These are phyloP conservation scores for Pipistrellus nathusii DNA, from an alignment of 2,797 vertebrate genomes.

Conservation along the genomic window DNA sequence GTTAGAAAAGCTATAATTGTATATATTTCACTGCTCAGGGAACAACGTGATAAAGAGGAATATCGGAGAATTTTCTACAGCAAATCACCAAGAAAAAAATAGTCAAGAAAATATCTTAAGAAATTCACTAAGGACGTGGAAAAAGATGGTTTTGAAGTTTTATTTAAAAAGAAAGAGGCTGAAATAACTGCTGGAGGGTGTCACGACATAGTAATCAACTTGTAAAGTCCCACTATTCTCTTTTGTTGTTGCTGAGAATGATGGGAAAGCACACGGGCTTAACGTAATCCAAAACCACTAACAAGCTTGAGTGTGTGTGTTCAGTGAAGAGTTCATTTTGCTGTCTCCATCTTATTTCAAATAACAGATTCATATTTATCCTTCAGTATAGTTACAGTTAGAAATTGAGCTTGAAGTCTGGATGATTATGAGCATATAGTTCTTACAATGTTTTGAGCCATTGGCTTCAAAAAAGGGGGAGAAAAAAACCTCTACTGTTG, in stretches of 20 bases:
- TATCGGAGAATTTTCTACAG: conserved; percentile 35
- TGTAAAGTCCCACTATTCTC: background rate
- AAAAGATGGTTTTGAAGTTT: conserved; percentile 25
- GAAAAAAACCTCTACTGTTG: background rate
- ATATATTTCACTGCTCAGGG: conserved; percentile 25
- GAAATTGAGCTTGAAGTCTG: conserved; percentile 48
- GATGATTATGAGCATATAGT: background rate
- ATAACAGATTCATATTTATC: conserved; percentile 24
- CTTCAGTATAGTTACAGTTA: background rate
- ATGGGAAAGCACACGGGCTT: background rate
- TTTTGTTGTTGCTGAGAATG: background rate
- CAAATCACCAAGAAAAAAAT: conserved; percentile 33
- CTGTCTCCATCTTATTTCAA: background rate
- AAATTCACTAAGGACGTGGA: background rate
- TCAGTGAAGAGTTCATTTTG: conserved; percentile 2
- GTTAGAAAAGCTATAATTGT: conserved; percentile 18
- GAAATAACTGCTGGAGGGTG: conserved; percentile 26
- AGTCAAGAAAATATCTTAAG: conserved; percentile 34
- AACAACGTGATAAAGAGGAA: background rate
- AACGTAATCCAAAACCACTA: background rate
- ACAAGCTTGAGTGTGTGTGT: background rate
- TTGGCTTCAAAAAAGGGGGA: conserved; percentile 1
- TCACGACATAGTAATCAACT: background rate
- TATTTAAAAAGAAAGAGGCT: conserved; percentile 47
- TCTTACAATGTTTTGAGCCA: conserved; percentile 38